Percentiles rank a stretch among this genome's conserved stretches.
phyloP scores from a whole-genome alignment of 2,888 invertebrate genomes.

The Mystacides longicornis region DNA sequence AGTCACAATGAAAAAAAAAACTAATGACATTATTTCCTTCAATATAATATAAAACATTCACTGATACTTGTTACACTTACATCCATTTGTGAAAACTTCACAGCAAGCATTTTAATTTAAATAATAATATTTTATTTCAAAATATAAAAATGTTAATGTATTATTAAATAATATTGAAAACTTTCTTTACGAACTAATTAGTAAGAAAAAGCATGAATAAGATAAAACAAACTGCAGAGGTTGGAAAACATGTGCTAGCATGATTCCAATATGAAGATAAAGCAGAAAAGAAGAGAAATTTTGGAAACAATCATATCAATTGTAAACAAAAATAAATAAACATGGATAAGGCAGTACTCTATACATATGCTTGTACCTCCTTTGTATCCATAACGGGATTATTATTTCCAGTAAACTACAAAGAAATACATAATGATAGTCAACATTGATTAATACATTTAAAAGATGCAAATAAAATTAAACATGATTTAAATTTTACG shows the following conservation, averaged over 20 bases:
- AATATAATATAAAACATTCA: too few relatives aligned
- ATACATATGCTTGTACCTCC: conserved; percentile 13
- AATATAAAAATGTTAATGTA: too few relatives aligned
- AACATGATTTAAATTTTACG: too few relatives aligned
- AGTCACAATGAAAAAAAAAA: too few relatives aligned
- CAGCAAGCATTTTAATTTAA: too few relatives aligned
- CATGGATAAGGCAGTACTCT: background rate
- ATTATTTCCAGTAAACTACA: conserved; percentile 2
- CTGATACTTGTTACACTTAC: background rate
- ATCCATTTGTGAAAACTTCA: background rate
- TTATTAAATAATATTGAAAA: too few relatives aligned
- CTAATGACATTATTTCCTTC: too few relatives aligned
- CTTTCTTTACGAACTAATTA: background rate
- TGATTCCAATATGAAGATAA: background rate
- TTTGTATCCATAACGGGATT: conserved; percentile 14
- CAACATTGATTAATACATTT: too few relatives aligned
- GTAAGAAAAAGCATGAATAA: background rate
- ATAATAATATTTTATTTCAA: too few relatives aligned
- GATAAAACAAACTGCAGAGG: background rate
- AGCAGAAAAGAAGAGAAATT: background rate
- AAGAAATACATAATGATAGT: background rate
- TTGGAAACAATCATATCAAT: background rate
- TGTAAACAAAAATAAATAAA: background rate
- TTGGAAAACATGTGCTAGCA: background rate
- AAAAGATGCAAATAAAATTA: too few relatives aligned